Evolutionary conservation across 2,888 invertebrate genomes (phyloP).

Genomic region (Harmothoe impar): DNA sequence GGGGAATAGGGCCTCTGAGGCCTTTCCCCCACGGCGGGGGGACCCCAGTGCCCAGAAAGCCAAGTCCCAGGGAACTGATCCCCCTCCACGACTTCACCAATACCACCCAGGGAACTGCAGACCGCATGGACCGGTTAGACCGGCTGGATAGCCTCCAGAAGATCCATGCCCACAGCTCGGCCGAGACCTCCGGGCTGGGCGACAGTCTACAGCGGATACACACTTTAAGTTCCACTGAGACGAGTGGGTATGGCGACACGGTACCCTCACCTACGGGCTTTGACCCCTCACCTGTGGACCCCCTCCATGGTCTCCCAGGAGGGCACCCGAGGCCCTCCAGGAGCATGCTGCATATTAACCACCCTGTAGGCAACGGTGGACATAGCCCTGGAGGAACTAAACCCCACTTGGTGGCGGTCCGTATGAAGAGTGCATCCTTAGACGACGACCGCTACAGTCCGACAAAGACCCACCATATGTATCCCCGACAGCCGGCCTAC

Average conservation of each 20-base stretch:
- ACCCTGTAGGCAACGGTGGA: background rate
- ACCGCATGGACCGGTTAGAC: slow-evolving; percentile 59
- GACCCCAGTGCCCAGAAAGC: background rate
- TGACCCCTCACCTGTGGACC: slow-evolving; percentile 44
- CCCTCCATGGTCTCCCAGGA: slow-evolving; percentile 20
- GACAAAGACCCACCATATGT: slow-evolving; percentile 47
- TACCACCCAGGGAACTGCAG: background rate
- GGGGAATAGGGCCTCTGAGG: slow-evolving; percentile 28
- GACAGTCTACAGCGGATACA: slow-evolving; percentile 70
- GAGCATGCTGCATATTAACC: slow-evolving; percentile 40
- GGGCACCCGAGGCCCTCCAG: slow-evolving; percentile 27
- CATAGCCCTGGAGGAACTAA: background rate
- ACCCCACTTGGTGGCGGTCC: slow-evolving; percentile 31
- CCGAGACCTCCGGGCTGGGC: slow-evolving; percentile 70
- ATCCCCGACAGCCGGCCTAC: slow-evolving; percentile 4
- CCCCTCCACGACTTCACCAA: slow-evolving; percentile 3
- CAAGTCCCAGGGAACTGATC: slow-evolving; percentile 16
- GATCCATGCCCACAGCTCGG: slow-evolving; percentile 71
- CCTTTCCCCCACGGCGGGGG: background rate
- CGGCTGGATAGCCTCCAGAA: slow-evolving; percentile 60
- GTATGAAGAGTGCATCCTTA: slow-evolving; percentile 36
- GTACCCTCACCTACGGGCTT: slow-evolving; percentile 61
- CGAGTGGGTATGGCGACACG: slow-evolving; percentile 69
- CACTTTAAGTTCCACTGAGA: slow-evolving; percentile 70
- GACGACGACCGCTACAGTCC: slow-evolving; percentile 54